Percentiles rank a stretch among this genome's conserved stretches.
These are phyloP conservation scores for Parnassius orleans DNA, from an alignment of 2,888 invertebrate genomes.

Conservation along the genomic window DNA sequence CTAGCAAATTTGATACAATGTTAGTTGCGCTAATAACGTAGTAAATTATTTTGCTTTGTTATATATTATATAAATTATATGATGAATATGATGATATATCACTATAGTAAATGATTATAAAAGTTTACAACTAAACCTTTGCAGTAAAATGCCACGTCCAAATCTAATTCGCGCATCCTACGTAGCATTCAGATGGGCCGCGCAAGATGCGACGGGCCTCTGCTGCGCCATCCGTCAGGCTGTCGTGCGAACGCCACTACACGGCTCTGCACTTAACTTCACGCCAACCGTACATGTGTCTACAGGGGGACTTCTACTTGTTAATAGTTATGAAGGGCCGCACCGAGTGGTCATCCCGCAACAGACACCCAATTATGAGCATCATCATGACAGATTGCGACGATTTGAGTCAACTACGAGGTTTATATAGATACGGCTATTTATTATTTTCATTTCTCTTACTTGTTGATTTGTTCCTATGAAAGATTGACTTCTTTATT, in stretches of 20 bases:
- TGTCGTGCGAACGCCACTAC: constrained; percentile 53
- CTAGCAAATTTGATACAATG: no score
- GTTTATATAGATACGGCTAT: neutral
- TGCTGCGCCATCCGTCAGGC: constrained; percentile 65
- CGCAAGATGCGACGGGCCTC: constrained; percentile 54
- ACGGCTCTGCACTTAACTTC: constrained; percentile 73
- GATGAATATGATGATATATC: no score
- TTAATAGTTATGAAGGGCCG: constrained; percentile 32
- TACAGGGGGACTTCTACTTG: constrained; percentile 43
- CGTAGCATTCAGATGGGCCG: constrained; percentile 44
- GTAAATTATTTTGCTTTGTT: no score
- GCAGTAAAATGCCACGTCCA: constrained; percentile 8
- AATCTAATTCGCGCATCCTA: constrained; percentile 36
- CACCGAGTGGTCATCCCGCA: constrained; percentile 26
- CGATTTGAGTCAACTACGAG: constrained; percentile 6
- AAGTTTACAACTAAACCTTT: neutral
- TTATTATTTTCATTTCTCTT: constrained; percentile 9
- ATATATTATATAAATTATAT: no score
- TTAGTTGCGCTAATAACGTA: no score
- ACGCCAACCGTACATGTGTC: constrained; percentile 59
- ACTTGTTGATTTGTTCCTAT: neutral
- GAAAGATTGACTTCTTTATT: no score
- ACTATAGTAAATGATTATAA: no score
- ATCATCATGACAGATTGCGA: constrained; percentile 23
- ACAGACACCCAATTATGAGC: constrained; percentile 28